These are phyloP conservation scores for Erynnis tages DNA, from an alignment of 2,888 invertebrate genomes.

Conservation along the genomic window DNA sequence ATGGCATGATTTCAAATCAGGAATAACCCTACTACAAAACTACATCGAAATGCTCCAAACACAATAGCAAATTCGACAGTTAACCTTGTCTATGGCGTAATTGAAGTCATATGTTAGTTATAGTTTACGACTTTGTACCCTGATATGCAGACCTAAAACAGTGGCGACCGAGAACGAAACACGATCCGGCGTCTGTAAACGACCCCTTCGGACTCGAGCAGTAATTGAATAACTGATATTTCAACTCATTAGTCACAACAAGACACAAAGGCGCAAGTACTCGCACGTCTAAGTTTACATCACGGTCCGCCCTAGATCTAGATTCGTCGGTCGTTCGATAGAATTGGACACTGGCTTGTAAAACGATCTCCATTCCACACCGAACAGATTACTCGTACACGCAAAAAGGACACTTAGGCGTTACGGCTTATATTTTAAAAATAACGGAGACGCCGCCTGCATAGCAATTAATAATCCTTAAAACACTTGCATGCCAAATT, in stretches of 20 bases:
- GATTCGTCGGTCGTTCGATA: slow-evolving; percentile 23
- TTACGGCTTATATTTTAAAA: slow-evolving; percentile 9
- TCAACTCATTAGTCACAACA: slow-evolving; percentile 3
- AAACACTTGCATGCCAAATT: slow-evolving; percentile 15
- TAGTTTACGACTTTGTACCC: no score
- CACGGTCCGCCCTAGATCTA: slow-evolving; percentile 23
- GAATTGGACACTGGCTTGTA: slow-evolving; percentile 22
- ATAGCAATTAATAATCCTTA: slow-evolving; percentile 10
- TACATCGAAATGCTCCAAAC: no score
- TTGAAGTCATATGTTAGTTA: no score
- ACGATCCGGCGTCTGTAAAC: no score
- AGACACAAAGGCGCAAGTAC: slow-evolving; percentile 13
- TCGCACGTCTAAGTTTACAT: slow-evolving; percentile 20
- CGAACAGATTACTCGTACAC: slow-evolving; percentile 14
- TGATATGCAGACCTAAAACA: no score
- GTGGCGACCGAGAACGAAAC: no score
- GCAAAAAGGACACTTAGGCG: slow-evolving; percentile 7
- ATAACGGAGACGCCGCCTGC: slow-evolving; percentile 1
- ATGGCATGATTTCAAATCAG: no score
- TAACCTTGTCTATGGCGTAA: no score
- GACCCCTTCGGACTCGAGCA: no score
- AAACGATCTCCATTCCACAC: slow-evolving; percentile 20
- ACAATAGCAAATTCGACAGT: no score
- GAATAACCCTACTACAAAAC: no score
- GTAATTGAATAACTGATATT: no score